These are phyloP conservation scores for Synodontis membranacea DNA, from an alignment of 2,113 vertebrate species.

Conservation along the genomic window DNA sequence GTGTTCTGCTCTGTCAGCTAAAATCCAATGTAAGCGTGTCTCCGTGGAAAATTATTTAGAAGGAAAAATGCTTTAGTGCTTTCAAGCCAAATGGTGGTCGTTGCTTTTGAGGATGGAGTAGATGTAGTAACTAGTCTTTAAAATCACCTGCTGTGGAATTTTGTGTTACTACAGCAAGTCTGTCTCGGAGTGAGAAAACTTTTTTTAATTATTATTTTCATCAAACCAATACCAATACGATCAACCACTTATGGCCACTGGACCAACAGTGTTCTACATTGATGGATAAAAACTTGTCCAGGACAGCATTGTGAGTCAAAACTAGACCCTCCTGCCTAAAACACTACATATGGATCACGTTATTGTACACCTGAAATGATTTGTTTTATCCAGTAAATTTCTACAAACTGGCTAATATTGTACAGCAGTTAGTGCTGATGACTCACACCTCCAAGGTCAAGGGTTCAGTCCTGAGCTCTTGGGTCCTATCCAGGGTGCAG, in stretches of 20 bases:
- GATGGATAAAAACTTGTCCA: neutral
- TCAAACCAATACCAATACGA: neutral
- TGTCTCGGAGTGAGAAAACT: neutral
- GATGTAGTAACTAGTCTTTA: neutral
- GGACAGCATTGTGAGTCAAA: neutral
- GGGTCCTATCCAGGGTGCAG: neutral
- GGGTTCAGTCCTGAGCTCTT: neutral
- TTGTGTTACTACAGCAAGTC: neutral
- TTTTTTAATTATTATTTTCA: neutral
- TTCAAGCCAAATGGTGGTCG: neutral
- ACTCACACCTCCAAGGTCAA: neutral
- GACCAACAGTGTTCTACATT: neutral
- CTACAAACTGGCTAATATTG: too few relatives aligned
- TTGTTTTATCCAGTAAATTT: too few relatives aligned
- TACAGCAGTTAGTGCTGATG: neutral
- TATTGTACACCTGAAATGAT: neutral
- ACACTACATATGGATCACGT: neutral
- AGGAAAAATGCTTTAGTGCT: neutral
- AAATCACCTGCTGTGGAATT: neutral
- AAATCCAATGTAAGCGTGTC: conserved; percentile 36
- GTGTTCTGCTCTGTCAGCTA: conserved; percentile 51
- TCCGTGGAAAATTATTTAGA: neutral
- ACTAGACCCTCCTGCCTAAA: neutral
- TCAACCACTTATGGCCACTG: neutral
- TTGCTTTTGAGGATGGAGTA: neutral